phyloP scores from a whole-genome alignment of 2,888 invertebrate species.

The Rotaria socialis region DNA sequence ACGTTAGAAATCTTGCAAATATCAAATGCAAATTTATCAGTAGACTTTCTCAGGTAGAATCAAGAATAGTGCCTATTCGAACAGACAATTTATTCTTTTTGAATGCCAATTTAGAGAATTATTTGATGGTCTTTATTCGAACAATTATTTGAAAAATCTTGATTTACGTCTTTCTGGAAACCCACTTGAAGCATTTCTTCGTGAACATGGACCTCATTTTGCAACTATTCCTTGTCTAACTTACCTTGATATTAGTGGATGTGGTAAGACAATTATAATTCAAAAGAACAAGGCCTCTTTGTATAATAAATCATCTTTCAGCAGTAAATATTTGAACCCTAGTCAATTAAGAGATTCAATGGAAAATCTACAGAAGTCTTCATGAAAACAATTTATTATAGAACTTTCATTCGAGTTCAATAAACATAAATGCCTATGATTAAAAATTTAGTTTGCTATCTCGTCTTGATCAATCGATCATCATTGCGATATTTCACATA shows the following conservation, averaged over 20 bases:
- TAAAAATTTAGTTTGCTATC: too few species aligned
- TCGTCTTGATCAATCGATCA: too few species aligned
- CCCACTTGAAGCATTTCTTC: background rate
- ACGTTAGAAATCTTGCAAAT: constrained; percentile 1
- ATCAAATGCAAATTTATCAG: background rate
- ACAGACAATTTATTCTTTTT: background rate
- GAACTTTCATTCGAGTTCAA: too few species aligned
- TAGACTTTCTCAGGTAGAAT: background rate
- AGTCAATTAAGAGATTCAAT: too few species aligned
- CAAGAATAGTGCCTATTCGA: too few species aligned
- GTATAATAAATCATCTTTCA: too few species aligned
- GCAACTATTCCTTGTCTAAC: constrained; percentile 11
- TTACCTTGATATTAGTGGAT: background rate
- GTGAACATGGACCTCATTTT: background rate
- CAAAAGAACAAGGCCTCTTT: too few species aligned
- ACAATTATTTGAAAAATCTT: background rate
- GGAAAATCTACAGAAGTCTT: too few species aligned
- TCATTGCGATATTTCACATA: too few species aligned
- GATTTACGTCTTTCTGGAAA: constrained; percentile 22
- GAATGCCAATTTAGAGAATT: background rate
- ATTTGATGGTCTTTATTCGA: constrained; percentile 11
- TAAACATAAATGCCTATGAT: too few species aligned
- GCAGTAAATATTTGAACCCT: too few species aligned
- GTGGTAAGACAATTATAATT: background rate
- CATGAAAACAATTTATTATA: too few species aligned